Evolutionary conservation across 1,140 invertebrate species (phyloP), one percentile per base, ranked within the genome.

Genomic region (Telenomus remus): DNA sequence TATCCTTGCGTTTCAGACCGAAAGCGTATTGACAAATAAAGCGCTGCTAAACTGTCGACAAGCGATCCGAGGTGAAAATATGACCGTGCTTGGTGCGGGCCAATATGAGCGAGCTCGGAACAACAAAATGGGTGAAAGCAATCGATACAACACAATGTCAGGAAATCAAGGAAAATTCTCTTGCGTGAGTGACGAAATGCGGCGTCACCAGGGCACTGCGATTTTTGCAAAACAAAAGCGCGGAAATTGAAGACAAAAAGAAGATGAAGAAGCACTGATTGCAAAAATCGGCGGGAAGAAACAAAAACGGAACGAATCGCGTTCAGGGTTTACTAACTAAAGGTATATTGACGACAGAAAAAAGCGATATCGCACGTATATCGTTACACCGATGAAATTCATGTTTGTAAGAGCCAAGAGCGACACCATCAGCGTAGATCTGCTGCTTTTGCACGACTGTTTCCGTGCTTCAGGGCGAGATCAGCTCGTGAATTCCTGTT

Each of bases 401-500:
- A 33, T 33, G 50, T 70, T 42, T 46, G 55, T 70, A 66, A 70
- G 60, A 76, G 61, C 60, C 49, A 71, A 70, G 56, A 65, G 56
- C 50, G 50, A 76, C 60, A 61, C 60, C 64, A 76, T 76, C 61
- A 46, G 47, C 61, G 57, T 61, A 60, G 73, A 66, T 76, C 61
- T 76, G 14, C 13, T 49, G 66, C 66, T 60, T 75, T 76, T 71
- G 51, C 63, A 60, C 53, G 63, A 71, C 68, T 71, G 65, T 63
- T 71, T 61, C 66, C 66, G 66, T 56, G 39, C 55, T 55, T 55
- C 46, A 55, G 55, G 49, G 53, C 42, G 65, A 65, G 61, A 68
- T 51, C 55, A 71, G 70, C 65, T 76, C 56, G 74, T 69, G 74
- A 79, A 79, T 79, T 74, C 75, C 66, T 77, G 78, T 78, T 78